phyloP scores from a whole-genome alignment of 2,113 vertebrate species.

The Riparia riparia region DNA sequence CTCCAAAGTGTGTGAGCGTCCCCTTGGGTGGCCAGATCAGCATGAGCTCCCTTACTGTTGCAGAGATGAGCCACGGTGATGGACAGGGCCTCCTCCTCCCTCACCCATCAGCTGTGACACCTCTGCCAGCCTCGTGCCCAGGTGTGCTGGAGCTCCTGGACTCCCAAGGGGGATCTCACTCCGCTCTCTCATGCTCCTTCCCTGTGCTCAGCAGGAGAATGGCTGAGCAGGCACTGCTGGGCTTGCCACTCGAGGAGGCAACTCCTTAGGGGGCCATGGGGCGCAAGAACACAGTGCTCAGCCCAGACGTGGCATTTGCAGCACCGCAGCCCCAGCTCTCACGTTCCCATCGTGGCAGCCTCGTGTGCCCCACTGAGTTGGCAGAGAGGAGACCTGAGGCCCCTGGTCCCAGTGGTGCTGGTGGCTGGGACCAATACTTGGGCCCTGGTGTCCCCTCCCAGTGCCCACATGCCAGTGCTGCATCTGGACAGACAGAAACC shows the following conservation, averaged over 20 bases:
- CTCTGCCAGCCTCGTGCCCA: neutral
- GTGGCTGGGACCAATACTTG: neutral
- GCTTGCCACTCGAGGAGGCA: neutral
- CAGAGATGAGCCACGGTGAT: neutral
- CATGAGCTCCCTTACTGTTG: neutral
- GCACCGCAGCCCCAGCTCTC: neutral
- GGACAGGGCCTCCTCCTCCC: neutral
- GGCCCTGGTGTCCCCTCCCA: neutral
- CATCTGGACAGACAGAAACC: neutral
- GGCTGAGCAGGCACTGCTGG: neutral
- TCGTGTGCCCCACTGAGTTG: neutral
- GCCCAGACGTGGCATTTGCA: fast-evolving
- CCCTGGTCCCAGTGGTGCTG: neutral
- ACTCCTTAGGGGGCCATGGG: fast-evolving
- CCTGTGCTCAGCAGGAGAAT: neutral
- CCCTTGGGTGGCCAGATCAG: neutral
- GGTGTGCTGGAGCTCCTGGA: neutral
- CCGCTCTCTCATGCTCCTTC: fast-evolving
- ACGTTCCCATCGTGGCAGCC: fast-evolving
- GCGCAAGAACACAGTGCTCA: fast-evolving
- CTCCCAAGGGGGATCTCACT: neutral
- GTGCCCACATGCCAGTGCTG: neutral
- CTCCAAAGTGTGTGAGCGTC: fast-evolving
- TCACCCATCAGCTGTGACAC: neutral
- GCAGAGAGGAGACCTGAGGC: neutral